Base-by-base conservation (phyloP, 2,113 vertebrate genomes). In the Chaetura pelagica region DNA sequence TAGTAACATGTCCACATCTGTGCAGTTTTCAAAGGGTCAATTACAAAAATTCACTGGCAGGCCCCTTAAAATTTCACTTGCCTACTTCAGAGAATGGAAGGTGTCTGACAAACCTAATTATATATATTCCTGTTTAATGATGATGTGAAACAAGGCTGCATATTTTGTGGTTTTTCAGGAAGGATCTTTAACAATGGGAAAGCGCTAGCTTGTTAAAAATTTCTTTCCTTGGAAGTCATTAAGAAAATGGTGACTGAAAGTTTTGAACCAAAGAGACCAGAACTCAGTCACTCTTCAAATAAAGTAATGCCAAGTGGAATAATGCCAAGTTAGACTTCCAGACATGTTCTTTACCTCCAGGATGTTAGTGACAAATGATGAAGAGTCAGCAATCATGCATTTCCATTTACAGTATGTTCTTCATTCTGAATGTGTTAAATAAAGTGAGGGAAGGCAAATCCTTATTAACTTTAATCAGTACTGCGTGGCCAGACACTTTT, bases 391-490 rank as follows among this genome's bases (percentile, higher is more conserved):
- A 90, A 92, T 77, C 64, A 58, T 44, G n/a, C 66, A 67, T 95
- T 97, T 90, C 61, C 66, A 62, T 93, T 97, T 95, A 76, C 54
- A 75, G 44, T 89, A 46, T 26, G 61, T 89, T 94, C 86, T 89
- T 94, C 85, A 94, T 82, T 92, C 85, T 78, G 85, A 84, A 61
- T 72, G 35, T 68, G 42, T 84, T 87, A 82, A 55, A 90, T 75
- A 84, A 93, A 93, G 61, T 32, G 52, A 94, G 12, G 29, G 57
- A 93, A 94, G 92, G 66, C 34, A 96, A 93, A 96, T 93, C 85
- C 87, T 86, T 94, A 62, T 22, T 85, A 84, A 89, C 52, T 92
- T 78, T 89, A 87, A 93, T 89, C 40, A 19, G 57, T 72, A 61
- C 38, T 75, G 34, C 2, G 3, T 51, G 57, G 49, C 54, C 79